Evolutionary conservation across 2,888 invertebrate genomes (phyloP).

Genomic region (Philhelius pedissequus): DNA sequence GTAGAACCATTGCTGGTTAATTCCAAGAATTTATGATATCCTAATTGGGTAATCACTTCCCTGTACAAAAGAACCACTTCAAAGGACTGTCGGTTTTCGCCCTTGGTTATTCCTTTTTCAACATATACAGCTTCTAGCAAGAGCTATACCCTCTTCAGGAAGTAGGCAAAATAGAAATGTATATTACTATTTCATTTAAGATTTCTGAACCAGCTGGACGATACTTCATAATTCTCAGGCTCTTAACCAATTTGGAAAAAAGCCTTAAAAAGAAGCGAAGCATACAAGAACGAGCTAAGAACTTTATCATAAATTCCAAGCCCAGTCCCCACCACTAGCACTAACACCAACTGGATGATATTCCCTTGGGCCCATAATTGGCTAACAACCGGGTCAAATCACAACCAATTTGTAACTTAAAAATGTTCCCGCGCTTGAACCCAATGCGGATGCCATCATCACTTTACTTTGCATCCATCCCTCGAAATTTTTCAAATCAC

Average conservation of each 20-base stretch:
- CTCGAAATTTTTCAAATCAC: background rate
- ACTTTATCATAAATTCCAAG: constrained; percentile 18
- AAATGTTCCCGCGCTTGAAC: constrained; percentile 33
- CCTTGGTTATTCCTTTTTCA: background rate
- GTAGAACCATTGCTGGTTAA: constrained; percentile 11
- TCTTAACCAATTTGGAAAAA: constrained; percentile 13
- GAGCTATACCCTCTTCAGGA: constrained; percentile 11
- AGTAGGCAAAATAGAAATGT: background rate
- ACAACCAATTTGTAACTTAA: constrained; percentile 57
- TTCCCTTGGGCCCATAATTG: constrained; percentile 37
- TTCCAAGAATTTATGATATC: constrained; percentile 54
- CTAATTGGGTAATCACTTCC: constrained; percentile 62
- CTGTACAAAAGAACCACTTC: constrained; percentile 2
- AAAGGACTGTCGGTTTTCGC: background rate
- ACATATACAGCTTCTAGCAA: constrained; percentile 19
- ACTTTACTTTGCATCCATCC: background rate
- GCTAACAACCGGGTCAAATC: constrained; percentile 55
- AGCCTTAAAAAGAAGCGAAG: background rate
- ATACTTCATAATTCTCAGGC: constrained; percentile 46
- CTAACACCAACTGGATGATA: too few relatives aligned
- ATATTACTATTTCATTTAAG: background rate
- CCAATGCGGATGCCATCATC: constrained; percentile 32
- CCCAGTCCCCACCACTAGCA: too few relatives aligned
- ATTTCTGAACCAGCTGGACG: constrained; percentile 45
- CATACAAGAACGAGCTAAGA: background rate